phyloP scores from a whole-genome alignment of 2,113 vertebrate genomes.

The Genyomyrus donnyi region DNA sequence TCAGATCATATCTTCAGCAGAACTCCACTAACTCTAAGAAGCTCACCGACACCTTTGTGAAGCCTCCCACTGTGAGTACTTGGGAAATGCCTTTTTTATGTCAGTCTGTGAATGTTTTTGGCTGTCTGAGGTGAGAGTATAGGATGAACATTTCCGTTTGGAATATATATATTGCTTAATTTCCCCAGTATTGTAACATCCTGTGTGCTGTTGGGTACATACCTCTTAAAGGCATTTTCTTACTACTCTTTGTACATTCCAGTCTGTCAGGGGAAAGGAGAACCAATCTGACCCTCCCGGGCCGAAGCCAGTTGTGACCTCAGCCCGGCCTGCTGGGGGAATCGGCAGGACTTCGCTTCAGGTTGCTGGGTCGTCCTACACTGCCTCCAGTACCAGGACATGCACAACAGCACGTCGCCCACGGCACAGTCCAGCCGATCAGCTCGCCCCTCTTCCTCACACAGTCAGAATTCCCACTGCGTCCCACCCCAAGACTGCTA shows the following conservation, averaged over 20 bases:
- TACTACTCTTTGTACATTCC: constrained; percentile 5
- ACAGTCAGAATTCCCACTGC: constrained; percentile 1
- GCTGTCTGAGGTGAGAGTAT: background rate
- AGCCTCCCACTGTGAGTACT: constrained; percentile 31
- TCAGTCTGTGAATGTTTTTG: background rate
- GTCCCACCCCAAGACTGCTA: background rate
- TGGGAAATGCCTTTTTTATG: background rate
- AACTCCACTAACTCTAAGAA: constrained; percentile 7
- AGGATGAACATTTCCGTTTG: background rate
- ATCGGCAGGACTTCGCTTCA: background rate
- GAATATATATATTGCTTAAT: background rate
- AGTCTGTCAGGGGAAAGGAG: constrained; percentile 50
- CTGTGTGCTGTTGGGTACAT: background rate
- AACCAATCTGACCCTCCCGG: constrained; percentile 27
- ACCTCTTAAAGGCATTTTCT: background rate
- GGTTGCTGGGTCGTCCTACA: background rate
- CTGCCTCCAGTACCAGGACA: background rate
- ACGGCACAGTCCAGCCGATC: background rate
- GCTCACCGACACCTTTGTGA: background rate
- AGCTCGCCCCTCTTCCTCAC: constrained; percentile 9
- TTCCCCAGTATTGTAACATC: background rate
- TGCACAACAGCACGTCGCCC: background rate
- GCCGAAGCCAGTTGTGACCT: background rate
- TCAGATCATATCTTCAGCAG: constrained; percentile 34
- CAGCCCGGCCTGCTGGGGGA: background rate